Evolutionary conservation across 1,140 invertebrate species (phyloP).

Genomic region (Bombus sibiricus): DNA sequence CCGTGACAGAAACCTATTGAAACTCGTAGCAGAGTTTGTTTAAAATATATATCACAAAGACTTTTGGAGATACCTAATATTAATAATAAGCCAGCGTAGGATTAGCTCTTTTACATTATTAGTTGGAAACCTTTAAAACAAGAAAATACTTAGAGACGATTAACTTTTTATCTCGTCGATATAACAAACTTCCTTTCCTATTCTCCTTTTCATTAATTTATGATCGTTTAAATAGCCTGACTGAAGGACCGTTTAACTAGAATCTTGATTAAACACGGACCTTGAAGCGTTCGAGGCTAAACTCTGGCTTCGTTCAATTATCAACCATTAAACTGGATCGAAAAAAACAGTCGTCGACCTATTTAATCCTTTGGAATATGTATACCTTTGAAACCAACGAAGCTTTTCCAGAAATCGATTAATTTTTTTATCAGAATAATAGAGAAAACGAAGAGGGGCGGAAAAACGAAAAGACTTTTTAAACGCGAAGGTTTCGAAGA

Average conservation of each 20-base stretch:
- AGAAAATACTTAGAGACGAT: background rate
- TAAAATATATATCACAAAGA: background rate
- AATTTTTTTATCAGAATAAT: background rate
- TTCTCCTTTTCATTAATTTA: background rate
- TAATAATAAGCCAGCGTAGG: background rate
- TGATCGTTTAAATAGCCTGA: background rate
- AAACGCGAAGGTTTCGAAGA: background rate
- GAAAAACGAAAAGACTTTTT: background rate
- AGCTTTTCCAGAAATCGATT: background rate
- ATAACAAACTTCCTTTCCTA: background rate
- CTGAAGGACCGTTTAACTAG: background rate
- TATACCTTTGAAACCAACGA: too few relatives aligned
- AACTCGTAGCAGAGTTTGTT: too few relatives aligned
- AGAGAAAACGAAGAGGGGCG: too few relatives aligned
- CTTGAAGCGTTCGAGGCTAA: constrained; percentile 8
- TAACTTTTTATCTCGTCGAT: background rate
- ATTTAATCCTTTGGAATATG: background rate
- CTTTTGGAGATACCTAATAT: background rate
- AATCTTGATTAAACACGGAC: background rate
- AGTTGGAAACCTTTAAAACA: background rate
- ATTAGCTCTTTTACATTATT: background rate
- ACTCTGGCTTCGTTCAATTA: too few relatives aligned
- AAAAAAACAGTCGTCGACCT: background rate
- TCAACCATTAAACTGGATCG: background rate
- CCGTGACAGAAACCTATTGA: too few relatives aligned